phyloP scores from a whole-genome alignment of 2,888 invertebrate species.

The Onchidella celtica region DNA sequence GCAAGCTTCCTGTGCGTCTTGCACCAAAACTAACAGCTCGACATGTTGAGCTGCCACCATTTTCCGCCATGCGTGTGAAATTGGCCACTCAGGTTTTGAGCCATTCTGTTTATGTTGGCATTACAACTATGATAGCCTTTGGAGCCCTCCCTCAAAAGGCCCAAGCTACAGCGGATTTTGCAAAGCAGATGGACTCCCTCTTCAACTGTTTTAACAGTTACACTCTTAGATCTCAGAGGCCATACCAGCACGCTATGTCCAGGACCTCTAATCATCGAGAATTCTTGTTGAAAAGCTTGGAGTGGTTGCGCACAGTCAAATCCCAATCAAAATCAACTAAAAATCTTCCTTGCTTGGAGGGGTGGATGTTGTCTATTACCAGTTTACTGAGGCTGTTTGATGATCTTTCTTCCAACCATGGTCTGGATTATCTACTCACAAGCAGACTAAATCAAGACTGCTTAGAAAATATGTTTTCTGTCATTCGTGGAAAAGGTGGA shows the following conservation, averaged over 20 bases:
- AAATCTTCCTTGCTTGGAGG: background rate
- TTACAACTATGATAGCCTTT: background rate
- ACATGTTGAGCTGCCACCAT: constrained; percentile 1
- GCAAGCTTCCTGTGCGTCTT: constrained; percentile 8
- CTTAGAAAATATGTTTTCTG: background rate
- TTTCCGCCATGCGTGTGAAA: background rate
- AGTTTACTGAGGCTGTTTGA: background rate
- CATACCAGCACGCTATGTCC: background rate
- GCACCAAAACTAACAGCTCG: constrained; percentile 1
- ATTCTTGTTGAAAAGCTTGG: background rate
- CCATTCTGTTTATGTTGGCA: constrained; percentile 7
- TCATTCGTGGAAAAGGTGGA: constrained; percentile 4
- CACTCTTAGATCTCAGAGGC: background rate
- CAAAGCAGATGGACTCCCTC: background rate
- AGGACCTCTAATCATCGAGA: too few species aligned
- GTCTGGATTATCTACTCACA: background rate
- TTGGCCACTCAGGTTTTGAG: constrained; percentile 16
- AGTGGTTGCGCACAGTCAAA: background rate
- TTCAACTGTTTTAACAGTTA: constrained; percentile 19
- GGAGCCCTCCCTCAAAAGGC: background rate
- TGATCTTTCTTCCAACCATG: constrained; percentile 1
- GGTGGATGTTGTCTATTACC: background rate
- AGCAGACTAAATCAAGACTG: constrained; percentile 4
- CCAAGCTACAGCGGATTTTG: background rate
- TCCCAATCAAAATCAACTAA: background rate